These are phyloP conservation scores for Thalassoma bifasciatum DNA, from an alignment of 2,113 vertebrate genomes.

Conservation along the genomic window DNA sequence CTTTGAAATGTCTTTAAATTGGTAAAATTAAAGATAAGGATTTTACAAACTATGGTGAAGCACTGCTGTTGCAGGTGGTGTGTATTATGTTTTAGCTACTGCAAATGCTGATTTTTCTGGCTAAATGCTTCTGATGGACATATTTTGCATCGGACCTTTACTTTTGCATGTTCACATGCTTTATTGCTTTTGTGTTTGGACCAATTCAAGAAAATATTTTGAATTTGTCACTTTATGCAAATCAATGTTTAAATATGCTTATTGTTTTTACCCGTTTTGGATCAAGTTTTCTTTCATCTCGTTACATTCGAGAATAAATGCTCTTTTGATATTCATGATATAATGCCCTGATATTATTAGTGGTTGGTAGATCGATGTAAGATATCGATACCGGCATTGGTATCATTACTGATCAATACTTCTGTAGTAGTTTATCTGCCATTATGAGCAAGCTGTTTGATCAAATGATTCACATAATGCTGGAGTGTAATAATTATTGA, in stretches of 20 bases:
- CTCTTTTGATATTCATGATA: slow-evolving; percentile 49
- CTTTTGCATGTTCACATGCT: slow-evolving; percentile 54
- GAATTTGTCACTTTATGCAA: slow-evolving; percentile 41
- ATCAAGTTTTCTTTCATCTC: slow-evolving; percentile 24
- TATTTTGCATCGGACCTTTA: slow-evolving; percentile 22
- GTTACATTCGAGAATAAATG: slow-evolving; percentile 31
- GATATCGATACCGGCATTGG: too few relatives aligned
- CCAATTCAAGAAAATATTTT: slow-evolving; percentile 28
- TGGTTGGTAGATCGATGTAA: too few relatives aligned
- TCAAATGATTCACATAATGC: too few relatives aligned
- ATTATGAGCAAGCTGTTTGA: too few relatives aligned
- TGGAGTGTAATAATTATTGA: too few relatives aligned
- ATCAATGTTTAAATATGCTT: slow-evolving; percentile 52
- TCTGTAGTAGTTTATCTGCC: too few relatives aligned
- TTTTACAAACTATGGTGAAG: slow-evolving; percentile 23
- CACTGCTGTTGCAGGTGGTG: slow-evolving; percentile 1
- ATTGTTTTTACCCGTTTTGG: slow-evolving; percentile 36
- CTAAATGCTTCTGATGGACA: slow-evolving; percentile 4
- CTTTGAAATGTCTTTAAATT: slow-evolving; percentile 39
- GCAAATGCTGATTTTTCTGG: slow-evolving; percentile 34
- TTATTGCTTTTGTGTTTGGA: slow-evolving; percentile 32
- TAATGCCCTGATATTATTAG: too few relatives aligned
- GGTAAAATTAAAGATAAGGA: slow-evolving; percentile 3
- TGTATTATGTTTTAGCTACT: slow-evolving; percentile 36
- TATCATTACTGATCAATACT: too few relatives aligned